phyloP scores from a whole-genome alignment of 1,140 invertebrate species.

The Drosophila tristis region DNA sequence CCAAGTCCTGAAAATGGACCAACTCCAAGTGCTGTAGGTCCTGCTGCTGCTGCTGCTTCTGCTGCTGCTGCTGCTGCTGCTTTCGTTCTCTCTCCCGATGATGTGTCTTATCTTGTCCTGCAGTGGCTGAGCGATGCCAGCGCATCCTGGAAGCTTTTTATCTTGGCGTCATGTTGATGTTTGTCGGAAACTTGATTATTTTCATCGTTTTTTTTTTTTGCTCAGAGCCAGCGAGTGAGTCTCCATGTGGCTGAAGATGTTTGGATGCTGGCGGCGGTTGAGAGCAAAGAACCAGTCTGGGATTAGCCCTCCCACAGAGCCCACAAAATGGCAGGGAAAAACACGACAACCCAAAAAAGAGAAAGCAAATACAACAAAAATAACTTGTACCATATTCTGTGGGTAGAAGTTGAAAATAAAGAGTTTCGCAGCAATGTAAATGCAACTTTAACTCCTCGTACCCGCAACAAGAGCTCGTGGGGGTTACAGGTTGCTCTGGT shows the following conservation, averaged over 20 bases:
- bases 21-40: constrained; percentile 41
- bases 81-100: constrained; percentile 22
- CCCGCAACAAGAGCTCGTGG: too few relatives aligned
- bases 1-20: constrained; percentile 64
- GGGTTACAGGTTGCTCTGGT: constrained; percentile 22
- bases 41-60: constrained; percentile 9
- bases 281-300: constrained; percentile 50
- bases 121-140: constrained; percentile 59
- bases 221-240: too few relatives aligned
- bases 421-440: constrained; percentile 61
- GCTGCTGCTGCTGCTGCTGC: constrained; percentile 20
- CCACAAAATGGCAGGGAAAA: background rate
- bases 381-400: constrained; percentile 15
- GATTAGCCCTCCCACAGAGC: constrained; percentile 55
- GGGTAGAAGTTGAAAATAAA: constrained; percentile 52
- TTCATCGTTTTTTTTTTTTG: constrained; percentile 53
- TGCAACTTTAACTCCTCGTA: constrained; percentile 63
- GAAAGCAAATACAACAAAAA: constrained; percentile 16
- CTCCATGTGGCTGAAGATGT: constrained; percentile 54
- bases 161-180: constrained; percentile 82
- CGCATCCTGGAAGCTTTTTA: constrained; percentile 78
- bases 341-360: constrained; percentile 5
- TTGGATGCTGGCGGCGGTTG: constrained; percentile 65
- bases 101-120: constrained; percentile 80
- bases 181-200: constrained; percentile 83